A percentile compares a stretch with the other conserved stretches of the same genome.
phyloP scores from a whole-genome alignment of 2,888 invertebrate species.

The Cephus pulcher region DNA sequence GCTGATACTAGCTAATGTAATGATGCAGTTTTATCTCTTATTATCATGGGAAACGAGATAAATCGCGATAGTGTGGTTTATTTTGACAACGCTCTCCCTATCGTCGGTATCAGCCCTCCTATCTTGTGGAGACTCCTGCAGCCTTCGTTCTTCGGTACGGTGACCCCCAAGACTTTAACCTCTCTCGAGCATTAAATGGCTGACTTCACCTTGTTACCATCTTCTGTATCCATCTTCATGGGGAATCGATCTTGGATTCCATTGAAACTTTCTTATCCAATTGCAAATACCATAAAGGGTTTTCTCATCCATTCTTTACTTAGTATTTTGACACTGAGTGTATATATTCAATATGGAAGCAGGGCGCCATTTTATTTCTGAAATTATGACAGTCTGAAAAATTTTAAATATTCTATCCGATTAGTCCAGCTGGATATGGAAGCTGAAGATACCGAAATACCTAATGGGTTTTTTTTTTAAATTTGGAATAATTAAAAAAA shows the following conservation, averaged over 20 bases:
- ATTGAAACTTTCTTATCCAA: neutral
- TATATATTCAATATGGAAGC: neutral
- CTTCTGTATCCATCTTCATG: neutral
- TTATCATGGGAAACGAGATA: conserved; percentile 68
- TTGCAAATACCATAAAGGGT: neutral
- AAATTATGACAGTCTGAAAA: neutral
- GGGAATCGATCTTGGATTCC: neutral
- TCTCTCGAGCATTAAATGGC: neutral
- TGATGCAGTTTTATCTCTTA: conserved; percentile 68
- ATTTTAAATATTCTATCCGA: neutral
- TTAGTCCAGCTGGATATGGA: neutral
- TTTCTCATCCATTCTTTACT: neutral
- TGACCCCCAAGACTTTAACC: neutral
- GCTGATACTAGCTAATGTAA: conserved; percentile 67
- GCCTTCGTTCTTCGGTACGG: neutral
- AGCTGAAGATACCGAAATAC: too few species aligned
- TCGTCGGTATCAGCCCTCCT: conserved; percentile 43
- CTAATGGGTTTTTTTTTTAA: too few species aligned
- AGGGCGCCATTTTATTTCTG: neutral
- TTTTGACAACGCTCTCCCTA: conserved; percentile 62
- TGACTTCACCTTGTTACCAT: neutral
- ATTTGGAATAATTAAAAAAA: too few species aligned
- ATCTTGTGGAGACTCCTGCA: conserved; percentile 27
- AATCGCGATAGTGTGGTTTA: conserved; percentile 67
- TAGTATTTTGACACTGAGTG: neutral